A percentile compares a stretch with the other conserved stretches of the same genome.
Evolutionary conservation across 2,888 invertebrate genomes (phyloP).

Genomic region (Colostygia pectinataria): DNA sequence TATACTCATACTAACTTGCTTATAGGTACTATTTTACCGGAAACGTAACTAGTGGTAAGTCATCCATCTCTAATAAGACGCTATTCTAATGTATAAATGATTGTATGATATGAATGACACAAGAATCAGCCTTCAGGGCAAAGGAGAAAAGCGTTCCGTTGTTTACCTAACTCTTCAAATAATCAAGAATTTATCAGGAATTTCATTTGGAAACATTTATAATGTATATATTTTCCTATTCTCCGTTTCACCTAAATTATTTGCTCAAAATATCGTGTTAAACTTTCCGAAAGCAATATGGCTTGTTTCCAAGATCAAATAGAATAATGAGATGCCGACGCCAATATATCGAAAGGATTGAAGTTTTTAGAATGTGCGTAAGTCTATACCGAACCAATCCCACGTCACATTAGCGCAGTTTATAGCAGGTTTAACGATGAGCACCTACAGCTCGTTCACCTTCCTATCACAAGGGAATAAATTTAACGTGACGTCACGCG

Average conservation of each 20-base stretch:
- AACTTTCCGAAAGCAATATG: constrained; percentile 20
- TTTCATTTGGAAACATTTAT: not conserved
- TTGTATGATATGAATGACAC: no score
- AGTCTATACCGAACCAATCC: constrained; percentile 49
- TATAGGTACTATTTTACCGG: no score
- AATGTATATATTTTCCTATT: no score
- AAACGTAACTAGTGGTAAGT: no score
- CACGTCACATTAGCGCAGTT: constrained; percentile 63
- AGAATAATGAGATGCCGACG: constrained; percentile 25
- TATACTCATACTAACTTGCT: no score
- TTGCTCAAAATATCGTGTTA: constrained; percentile 7
- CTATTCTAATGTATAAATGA: no score
- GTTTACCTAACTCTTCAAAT: no score
- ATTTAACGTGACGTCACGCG: constrained; percentile 54
- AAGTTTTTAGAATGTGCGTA: constrained; percentile 37
- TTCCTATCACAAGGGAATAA: constrained; percentile 62
- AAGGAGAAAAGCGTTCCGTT: no score
- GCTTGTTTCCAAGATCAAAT: constrained; percentile 32
- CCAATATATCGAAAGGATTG: constrained; percentile 37
- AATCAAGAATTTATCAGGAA: no score
- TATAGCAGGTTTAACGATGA: constrained; percentile 63
- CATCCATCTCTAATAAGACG: no score
- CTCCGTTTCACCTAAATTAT: not conserved
- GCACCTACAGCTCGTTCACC: constrained; percentile 67
- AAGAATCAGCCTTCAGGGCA: no score